These are phyloP conservation scores for Lytechinus pictus DNA, from an alignment of 35 echinoderm and acorn worm genomes.

Conservation along the genomic window DNA sequence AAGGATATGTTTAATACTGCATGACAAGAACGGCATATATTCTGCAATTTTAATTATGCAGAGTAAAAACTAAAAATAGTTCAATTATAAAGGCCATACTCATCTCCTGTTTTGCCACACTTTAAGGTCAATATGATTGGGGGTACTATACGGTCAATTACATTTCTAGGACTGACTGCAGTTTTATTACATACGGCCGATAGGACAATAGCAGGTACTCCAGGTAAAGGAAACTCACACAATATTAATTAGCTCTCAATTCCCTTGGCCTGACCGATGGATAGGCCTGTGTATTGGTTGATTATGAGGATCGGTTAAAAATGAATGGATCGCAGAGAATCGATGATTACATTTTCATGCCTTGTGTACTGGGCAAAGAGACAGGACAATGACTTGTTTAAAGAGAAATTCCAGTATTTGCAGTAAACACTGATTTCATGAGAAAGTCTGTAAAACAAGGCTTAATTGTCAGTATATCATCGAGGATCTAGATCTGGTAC, in stretches of 20 bases:
- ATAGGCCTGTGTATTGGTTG: background rate
- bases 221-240: background rate
- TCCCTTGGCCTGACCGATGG: background rate
- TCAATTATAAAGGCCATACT: background rate
- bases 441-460: too few relatives aligned
- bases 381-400: background rate
- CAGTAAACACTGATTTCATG: too few relatives aligned
- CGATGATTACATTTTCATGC: background rate
- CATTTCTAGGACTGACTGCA: background rate
- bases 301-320: background rate
- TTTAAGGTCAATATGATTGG: background rate
- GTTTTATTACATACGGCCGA: background rate
- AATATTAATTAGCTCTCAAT: background rate
- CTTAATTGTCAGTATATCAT: too few relatives aligned
- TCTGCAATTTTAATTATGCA: background rate
- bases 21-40: background rate
- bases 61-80: background rate
- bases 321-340: background rate
- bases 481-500: too few relatives aligned
- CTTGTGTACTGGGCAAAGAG: background rate
- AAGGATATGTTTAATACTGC: background rate
- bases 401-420: too few relatives aligned
- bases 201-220: background rate
- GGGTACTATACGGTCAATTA: background rate
- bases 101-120: background rate